phyloP scores from a whole-genome alignment of 1,140 invertebrate species.

The Harpegnathos saltator region DNA sequence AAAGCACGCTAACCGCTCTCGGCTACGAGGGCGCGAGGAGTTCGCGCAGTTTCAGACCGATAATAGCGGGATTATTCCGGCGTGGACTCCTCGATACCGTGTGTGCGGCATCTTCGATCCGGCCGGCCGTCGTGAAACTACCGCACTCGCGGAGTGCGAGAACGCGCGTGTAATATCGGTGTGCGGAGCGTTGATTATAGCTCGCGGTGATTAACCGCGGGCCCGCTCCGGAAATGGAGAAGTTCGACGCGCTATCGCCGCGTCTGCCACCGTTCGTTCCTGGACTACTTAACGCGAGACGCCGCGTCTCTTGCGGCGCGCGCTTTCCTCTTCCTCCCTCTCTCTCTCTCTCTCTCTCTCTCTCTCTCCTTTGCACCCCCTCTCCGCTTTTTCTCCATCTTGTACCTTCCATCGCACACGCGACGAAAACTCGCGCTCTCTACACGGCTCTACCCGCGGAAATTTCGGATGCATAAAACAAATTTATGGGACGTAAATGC shows the following conservation, averaged over 20 bases:
- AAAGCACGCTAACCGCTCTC: slow-evolving; percentile 40
- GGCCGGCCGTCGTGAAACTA: no score
- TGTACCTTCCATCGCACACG: no score
- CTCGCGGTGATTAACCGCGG: slow-evolving; percentile 65
- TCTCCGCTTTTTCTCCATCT: no score
- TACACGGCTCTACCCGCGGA: background rate
- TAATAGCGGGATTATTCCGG: slow-evolving; percentile 46
- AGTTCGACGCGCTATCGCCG: slow-evolving; percentile 33
- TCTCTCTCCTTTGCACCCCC: no score
- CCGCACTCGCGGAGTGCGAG: no score
- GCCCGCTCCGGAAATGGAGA: slow-evolving; percentile 42
- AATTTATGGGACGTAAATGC: slow-evolving; percentile 6
- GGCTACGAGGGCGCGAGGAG: slow-evolving; percentile 17
- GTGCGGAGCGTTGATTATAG: slow-evolving; percentile 59
- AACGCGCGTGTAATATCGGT: background rate
- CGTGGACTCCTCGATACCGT: slow-evolving; percentile 31
- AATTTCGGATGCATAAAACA: background rate
- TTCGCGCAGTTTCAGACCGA: slow-evolving; percentile 25
- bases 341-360: no score
- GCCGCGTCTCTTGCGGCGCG: no score
- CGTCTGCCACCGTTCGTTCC: slow-evolving; percentile 14
- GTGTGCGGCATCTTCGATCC: slow-evolving; percentile 26
- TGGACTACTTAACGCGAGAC: slow-evolving; percentile 11
- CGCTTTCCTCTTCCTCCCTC: no score
- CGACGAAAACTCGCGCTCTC: background rate